Percentiles rank a stretch among this genome's conserved stretches.
These are phyloP conservation scores for Phoxinus dragarum DNA, from an alignment of 2,797 vertebrate species.

Conservation along the genomic window DNA sequence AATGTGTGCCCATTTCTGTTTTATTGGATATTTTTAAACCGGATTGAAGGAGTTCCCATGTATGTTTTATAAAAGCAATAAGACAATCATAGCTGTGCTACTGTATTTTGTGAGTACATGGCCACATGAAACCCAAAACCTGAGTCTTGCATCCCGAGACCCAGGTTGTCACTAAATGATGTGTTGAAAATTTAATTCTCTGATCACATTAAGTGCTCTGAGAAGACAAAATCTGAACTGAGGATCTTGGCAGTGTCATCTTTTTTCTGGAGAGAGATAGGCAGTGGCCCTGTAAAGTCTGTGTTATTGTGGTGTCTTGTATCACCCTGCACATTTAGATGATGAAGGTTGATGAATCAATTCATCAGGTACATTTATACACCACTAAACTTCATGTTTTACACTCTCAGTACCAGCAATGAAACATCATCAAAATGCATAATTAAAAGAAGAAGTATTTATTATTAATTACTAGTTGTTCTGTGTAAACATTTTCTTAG, in stretches of 20 bases:
- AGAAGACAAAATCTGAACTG: slow-evolving; percentile 80
- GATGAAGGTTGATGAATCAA: slow-evolving; percentile 67
- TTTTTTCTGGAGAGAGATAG: slow-evolving; percentile 71
- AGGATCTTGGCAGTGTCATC: slow-evolving; percentile 79
- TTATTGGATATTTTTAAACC: neutral
- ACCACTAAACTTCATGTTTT: slow-evolving; percentile 48
- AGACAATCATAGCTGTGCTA: slow-evolving; percentile 1
- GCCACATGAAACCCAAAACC: slow-evolving; percentile 77
- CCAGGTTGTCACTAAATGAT: slow-evolving; percentile 76
- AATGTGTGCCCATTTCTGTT: neutral
- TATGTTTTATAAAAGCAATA: neutral
- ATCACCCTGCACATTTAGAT: slow-evolving; percentile 75
- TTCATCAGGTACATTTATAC: slow-evolving; percentile 69
- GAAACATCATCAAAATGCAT: neutral
- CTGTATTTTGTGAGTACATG: slow-evolving; percentile 67
- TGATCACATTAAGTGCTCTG: slow-evolving; percentile 88
- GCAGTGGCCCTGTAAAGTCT: slow-evolving; percentile 31
- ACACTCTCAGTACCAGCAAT: neutral
- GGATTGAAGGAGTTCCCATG: neutral
- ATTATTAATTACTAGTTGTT: neutral
- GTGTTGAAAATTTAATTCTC: slow-evolving; percentile 87
- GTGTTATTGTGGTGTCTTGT: slow-evolving; percentile 63
- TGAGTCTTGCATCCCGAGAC: slow-evolving; percentile 64
- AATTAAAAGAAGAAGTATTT: neutral
- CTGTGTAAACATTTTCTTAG: neutral